These are phyloP conservation scores for Ptychodera flava DNA, from an alignment of 35 echinoderm and acorn worm genomes.

Conservation along the genomic window DNA sequence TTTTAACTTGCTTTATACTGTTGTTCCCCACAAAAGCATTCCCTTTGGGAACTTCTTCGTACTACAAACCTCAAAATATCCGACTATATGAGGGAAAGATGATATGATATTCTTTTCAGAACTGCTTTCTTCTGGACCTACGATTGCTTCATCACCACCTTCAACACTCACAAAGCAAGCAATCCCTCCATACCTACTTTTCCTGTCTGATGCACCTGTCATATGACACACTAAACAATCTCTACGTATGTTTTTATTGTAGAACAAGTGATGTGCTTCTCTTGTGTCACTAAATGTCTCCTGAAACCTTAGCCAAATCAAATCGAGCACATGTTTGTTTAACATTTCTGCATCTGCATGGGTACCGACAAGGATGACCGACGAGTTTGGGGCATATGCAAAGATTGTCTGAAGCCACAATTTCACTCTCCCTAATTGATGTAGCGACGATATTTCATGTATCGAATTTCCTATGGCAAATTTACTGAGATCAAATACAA, in stretches of 20 bases:
- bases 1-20: neutral
- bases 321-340: neutral
- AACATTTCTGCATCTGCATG: neutral
- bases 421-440: neutral
- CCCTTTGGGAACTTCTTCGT: neutral
- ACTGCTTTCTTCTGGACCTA: neutral
- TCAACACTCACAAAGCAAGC: neutral
- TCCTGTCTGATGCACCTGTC: neutral
- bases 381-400: neutral
- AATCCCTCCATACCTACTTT: neutral
- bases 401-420: neutral
- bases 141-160: neutral
- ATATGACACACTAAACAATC: neutral
- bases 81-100: neutral
- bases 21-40: neutral
- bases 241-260: neutral
- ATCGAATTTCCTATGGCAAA: neutral
- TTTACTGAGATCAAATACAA: neutral
- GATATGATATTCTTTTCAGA: neutral
- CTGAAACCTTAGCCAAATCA: neutral
- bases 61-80: neutral
- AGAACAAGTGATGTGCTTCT: neutral
- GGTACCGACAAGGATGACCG: neutral
- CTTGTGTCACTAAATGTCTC: neutral
- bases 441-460: neutral